These are phyloP conservation scores for Passer domesticus DNA, from an alignment of 2,113 vertebrate species.

Conservation along the genomic window DNA sequence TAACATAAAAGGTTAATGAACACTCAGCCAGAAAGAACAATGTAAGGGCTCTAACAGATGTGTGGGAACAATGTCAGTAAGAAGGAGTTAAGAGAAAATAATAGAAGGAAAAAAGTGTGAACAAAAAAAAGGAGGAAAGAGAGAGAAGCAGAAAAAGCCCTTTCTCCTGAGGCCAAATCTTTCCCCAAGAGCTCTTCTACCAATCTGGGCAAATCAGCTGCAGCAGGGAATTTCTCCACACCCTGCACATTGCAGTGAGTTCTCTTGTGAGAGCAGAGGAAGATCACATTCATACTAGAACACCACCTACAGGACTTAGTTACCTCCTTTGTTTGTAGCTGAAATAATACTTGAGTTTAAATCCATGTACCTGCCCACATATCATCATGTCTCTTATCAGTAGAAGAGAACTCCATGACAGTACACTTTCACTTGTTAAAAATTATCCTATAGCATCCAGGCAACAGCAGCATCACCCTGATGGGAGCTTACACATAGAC, in stretches of 20 bases:
- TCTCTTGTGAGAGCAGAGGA: not conserved
- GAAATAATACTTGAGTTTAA: not conserved
- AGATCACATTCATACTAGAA: not conserved
- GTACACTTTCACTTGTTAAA: not conserved
- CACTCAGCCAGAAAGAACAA: not conserved
- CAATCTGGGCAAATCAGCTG: not conserved
- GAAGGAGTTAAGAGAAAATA: not conserved
- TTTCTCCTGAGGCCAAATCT: not conserved
- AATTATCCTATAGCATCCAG: not conserved
- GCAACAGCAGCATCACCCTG: not conserved
- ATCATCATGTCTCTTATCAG: not conserved
- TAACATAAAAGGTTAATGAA: not conserved
- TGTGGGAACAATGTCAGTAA: not conserved
- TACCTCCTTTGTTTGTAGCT: not conserved
- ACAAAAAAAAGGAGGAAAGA: not conserved
- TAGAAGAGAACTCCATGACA: not conserved
- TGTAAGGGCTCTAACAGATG: not conserved
- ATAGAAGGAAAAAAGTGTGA: not conserved
- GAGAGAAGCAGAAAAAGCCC: not conserved
- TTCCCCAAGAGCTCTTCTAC: not conserved
- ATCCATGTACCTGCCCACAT: not conserved
- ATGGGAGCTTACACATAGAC: not conserved
- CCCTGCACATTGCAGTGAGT: not conserved
- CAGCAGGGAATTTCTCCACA: not conserved
- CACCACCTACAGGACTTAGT: not conserved